Percentiles rank a stretch among this genome's conserved stretches.
Conservation (phyloP, 2,797 vertebrate species). For the Catostomus latipinnis region DNA sequence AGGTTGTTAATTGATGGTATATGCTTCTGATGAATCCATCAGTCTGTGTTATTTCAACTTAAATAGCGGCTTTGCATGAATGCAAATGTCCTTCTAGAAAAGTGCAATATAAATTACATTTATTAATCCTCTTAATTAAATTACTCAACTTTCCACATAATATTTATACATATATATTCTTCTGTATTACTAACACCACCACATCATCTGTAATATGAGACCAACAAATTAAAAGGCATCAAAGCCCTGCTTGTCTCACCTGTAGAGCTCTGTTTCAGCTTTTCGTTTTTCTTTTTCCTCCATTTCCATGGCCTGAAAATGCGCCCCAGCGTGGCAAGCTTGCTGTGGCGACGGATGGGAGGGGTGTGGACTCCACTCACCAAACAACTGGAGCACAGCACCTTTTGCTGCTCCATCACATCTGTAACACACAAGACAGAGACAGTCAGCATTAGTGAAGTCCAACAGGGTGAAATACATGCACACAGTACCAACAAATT, state of each 20-base stretch:
- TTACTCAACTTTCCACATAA: too few relatives aligned
- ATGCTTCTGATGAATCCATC: too few relatives aligned
- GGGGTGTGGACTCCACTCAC: constrained; percentile 92
- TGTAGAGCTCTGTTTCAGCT: constrained; percentile 87
- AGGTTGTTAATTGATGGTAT: too few relatives aligned
- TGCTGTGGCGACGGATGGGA: constrained; percentile 93
- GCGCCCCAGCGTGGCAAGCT: constrained; percentile 92
- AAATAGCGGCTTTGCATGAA: too few relatives aligned
- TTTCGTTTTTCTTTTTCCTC: constrained; percentile 98
- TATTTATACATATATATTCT: too few relatives aligned
- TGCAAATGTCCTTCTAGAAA: too few relatives aligned
- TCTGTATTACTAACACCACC: background rate
- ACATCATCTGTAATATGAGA: background rate
- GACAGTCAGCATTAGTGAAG: background rate
- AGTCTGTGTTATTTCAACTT: too few relatives aligned
- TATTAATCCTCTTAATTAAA: too few relatives aligned
- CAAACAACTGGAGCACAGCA: constrained; percentile 87
- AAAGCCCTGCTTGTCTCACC: constrained; percentile 60
- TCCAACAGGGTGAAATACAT: background rate
- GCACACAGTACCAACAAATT: background rate
- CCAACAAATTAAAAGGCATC: background rate
- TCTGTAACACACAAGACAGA: constrained; percentile 72
- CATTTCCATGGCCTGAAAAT: constrained; percentile 99
- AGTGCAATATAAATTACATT: too few relatives aligned
- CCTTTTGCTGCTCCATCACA: constrained; percentile 88